Evolutionary conservation across 2,888 invertebrate genomes (phyloP), one percentile per base, ranked within the genome.

Genomic region (Ophion slaviceki): DNA sequence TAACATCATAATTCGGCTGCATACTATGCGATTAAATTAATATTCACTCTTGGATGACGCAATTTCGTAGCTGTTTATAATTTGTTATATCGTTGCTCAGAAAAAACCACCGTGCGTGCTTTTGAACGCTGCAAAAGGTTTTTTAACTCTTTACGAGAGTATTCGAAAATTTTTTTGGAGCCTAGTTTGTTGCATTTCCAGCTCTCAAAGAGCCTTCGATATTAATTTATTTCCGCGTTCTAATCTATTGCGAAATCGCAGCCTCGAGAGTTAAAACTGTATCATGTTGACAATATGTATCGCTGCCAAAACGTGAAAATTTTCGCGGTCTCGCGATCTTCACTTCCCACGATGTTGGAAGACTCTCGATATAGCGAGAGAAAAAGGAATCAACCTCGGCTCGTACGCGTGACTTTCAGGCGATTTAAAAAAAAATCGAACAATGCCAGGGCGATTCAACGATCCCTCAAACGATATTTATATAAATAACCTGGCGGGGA

Each of bases 1-100:
- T 86, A 87, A 80, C 79, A 86, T 84, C 83, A 88, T 88, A 86
- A 82, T 80, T 61, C 53, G 71, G 7, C 70, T 68, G 75, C 47
- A 28, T 10, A 57, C 32, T 4, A 10, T 45, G 32, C 76, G 70
- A 59, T 77, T 45, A 28, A 64, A 70, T 40, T 20, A 64, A 47
- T 14, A 61, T 72, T 67, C 45, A 24, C 32, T 6, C 17, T 3
- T 45, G 24, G 28, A 68, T 74, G 74, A 78, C 70, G 82, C 62
- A 61, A 82, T 64, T 70, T 59, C 70, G 66, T 76, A 84, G 72
- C 53, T 61, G 72, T 74, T 81, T 71, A 7, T 28, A 61, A 28
- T 68, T 68, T n/a, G 11, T 10, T 78, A n/a, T 36, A 40, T 47
- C 32, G 28, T 2, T 28, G 47, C 45, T 47, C 14, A 62, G 17